phyloP scores from a whole-genome alignment of 2,888 invertebrate genomes.

The Aphidius colemani region DNA sequence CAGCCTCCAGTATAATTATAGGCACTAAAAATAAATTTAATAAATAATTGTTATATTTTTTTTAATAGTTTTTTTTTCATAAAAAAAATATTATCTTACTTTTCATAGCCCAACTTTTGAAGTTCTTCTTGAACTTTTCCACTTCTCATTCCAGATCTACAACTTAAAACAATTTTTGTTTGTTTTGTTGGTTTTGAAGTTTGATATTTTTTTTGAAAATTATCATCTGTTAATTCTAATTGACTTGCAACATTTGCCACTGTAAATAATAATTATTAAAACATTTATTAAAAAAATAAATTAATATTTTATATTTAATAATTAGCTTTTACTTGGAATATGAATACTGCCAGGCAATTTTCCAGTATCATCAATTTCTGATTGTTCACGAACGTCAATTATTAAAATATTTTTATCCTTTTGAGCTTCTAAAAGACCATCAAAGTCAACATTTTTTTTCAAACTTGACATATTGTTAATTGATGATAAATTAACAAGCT shows the following conservation, averaged over 20 bases:
- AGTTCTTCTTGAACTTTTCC: constrained; percentile 67
- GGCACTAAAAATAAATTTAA: constrained; percentile 54
- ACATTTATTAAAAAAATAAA: neutral
- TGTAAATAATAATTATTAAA: neutral
- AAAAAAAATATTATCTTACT: constrained; percentile 59
- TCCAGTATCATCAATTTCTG: constrained; percentile 73
- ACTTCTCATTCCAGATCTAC: constrained; percentile 72
- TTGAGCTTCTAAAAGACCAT: constrained; percentile 56
- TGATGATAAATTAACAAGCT: neutral
- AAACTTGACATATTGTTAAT: constrained; percentile 11
- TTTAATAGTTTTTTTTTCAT: neutral
- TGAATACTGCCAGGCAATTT: constrained; percentile 75
- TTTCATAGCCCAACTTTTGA: constrained; percentile 65
- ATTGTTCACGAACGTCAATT: constrained; percentile 78
- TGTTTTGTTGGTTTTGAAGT: constrained; percentile 66
- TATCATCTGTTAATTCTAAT: constrained; percentile 61
- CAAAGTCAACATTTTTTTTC: constrained; percentile 38
- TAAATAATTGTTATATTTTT: neutral
- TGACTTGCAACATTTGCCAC: constrained; percentile 63
- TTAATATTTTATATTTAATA: constrained; percentile 15
- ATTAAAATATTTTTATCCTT: constrained; percentile 64
- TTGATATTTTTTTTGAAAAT: constrained; percentile 66
- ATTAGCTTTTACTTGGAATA: constrained; percentile 69
- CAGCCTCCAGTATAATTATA: constrained; percentile 68
- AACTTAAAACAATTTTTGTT: constrained; percentile 71